These are phyloP conservation scores for Aspidiotus destructor DNA, from an alignment of 2,888 invertebrate genomes.

Conservation along the genomic window DNA sequence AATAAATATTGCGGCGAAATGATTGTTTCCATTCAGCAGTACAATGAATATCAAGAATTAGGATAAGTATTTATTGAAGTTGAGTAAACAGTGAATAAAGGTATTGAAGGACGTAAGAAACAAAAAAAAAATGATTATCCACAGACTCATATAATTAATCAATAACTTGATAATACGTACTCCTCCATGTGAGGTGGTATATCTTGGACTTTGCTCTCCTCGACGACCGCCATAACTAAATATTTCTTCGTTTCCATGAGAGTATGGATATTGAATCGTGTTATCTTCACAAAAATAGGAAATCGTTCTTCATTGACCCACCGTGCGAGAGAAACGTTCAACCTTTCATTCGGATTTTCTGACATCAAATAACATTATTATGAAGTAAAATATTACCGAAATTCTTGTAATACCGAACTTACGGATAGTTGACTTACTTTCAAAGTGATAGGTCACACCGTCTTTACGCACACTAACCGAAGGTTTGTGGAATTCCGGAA, in stretches of 20 bases:
- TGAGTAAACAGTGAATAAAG: no score
- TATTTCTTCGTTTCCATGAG: constrained; percentile 74
- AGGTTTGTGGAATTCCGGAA: constrained; percentile 28
- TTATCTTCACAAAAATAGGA: constrained; percentile 69
- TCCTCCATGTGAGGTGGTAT: constrained; percentile 69
- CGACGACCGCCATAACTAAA: constrained; percentile 75
- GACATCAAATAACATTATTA: background rate
- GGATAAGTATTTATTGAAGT: no score
- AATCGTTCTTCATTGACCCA: constrained; percentile 89
- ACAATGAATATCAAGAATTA: no score
- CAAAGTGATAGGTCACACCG: constrained; percentile 21
- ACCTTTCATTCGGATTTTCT: constrained; percentile 38
- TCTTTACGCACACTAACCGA: constrained; percentile 34
- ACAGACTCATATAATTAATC: background rate
- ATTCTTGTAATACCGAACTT: background rate
- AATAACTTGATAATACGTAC: constrained; percentile 37
- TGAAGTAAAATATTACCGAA: background rate
- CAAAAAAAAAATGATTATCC: background rate
- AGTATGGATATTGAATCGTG: constrained; percentile 51
- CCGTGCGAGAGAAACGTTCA: constrained; percentile 64
- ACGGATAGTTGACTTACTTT: constrained; percentile 8
- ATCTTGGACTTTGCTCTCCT: constrained; percentile 76
- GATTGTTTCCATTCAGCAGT: no score
- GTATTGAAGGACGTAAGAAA: constrained; percentile 35
- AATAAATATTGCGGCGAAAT: no score